phyloP scores from a whole-genome alignment of 2,888 invertebrate species.

The Rhabditoides inermis region DNA sequence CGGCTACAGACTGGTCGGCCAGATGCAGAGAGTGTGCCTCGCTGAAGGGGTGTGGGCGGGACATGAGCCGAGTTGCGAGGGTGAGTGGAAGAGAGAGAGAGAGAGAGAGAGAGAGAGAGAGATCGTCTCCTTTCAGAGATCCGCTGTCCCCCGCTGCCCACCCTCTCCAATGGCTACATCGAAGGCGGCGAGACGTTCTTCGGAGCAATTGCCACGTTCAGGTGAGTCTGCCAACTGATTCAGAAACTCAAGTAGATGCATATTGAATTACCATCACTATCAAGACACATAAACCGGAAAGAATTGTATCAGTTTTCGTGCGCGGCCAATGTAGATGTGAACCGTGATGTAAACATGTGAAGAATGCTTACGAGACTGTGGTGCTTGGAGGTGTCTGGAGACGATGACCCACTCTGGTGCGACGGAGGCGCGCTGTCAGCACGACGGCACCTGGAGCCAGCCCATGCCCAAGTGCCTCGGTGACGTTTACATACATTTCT shows the following conservation, averaged over 20 bases:
- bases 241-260: too few relatives aligned
- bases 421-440: slow-evolving; percentile 69
- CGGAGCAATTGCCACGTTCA: slow-evolving; percentile 61
- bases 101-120: not conserved
- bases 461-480: slow-evolving; percentile 81
- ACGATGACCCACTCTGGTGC: slow-evolving; percentile 56
- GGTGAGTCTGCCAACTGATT: slow-evolving; percentile 7
- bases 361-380: too few relatives aligned
- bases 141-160: slow-evolving; percentile 86
- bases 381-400: slow-evolving; percentile 84
- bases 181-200: slow-evolving; percentile 70
- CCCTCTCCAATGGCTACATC: slow-evolving; percentile 86
- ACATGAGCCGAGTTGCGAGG: slow-evolving; percentile 80
- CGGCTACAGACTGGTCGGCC: slow-evolving; percentile 82
- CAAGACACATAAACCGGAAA: too few relatives aligned
- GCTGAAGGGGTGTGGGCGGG: slow-evolving; percentile 92
- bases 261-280: too few relatives aligned
- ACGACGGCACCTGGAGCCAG: slow-evolving; percentile 88
- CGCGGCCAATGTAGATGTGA: too few relatives aligned
- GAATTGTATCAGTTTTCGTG: too few relatives aligned
- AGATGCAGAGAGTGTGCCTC: slow-evolving; percentile 79
- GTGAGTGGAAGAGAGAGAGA: slow-evolving; percentile 52
- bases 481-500: slow-evolving; percentile 48
- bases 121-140: slow-evolving; percentile 66
- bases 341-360: too few relatives aligned